Conservation (phyloP, 2,113 vertebrate species). For the Pipra filicauda region DNA sequence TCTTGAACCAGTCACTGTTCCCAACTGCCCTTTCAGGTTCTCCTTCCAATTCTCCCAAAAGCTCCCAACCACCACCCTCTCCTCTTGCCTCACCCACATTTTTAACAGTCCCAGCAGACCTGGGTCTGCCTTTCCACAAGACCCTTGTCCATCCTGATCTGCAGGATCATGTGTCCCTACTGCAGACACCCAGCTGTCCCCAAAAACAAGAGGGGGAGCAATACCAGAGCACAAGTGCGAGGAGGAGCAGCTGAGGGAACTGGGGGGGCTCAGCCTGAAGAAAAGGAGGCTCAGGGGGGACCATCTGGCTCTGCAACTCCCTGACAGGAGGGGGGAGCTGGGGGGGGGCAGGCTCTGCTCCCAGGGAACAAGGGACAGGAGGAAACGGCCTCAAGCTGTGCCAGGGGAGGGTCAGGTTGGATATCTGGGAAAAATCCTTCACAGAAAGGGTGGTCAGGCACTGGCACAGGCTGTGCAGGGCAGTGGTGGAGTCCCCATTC, state of each 20-base stretch:
- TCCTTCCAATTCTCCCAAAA: background rate
- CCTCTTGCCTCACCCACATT: background rate
- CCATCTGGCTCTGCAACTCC: background rate
- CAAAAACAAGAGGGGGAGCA: background rate
- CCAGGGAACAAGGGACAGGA: background rate
- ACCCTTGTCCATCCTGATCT: background rate
- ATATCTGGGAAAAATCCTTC: background rate
- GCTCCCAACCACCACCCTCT: background rate
- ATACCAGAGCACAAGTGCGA: background rate
- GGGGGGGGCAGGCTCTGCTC: background rate
- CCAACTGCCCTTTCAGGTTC: background rate
- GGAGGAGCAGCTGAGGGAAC: background rate
- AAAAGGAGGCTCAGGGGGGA: background rate
- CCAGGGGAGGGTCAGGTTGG: background rate
- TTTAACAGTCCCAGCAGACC: background rate
- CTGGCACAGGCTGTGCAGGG: background rate
- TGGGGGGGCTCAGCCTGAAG: background rate
- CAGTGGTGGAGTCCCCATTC: background rate
- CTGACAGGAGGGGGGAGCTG: background rate
- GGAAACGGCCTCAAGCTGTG: accelerated
- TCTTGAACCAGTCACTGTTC: background rate
- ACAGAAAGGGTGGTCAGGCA: background rate
- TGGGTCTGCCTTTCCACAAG: background rate
- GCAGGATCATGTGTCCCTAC: background rate
- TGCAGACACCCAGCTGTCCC: background rate